Conservation (phyloP, 2,888 invertebrate genomes). For the Sericinus montela region DNA sequence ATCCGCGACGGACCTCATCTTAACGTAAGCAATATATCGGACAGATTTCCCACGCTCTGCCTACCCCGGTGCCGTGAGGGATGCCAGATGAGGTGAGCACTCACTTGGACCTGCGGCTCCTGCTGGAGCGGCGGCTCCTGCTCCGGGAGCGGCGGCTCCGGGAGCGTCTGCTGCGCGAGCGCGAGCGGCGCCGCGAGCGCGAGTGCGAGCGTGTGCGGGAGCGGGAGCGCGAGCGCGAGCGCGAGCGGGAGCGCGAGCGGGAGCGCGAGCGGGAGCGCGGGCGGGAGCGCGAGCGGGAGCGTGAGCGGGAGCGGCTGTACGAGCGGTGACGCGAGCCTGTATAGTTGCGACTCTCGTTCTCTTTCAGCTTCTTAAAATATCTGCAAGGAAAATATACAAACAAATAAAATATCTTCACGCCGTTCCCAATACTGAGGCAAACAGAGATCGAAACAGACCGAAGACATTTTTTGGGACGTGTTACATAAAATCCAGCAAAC, state of each 20-base stretch:
- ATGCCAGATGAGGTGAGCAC: background rate
- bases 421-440: too few relatives aligned
- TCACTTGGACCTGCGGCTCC: conserved; percentile 25
- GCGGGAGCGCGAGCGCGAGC: conserved; percentile 17
- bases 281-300: conserved; percentile 24
- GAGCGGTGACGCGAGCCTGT: conserved; percentile 54
- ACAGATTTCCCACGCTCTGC: too few relatives aligned
- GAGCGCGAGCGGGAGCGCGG: too few relatives aligned
- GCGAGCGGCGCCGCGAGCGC: conserved; percentile 33
- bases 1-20: too few relatives aligned
- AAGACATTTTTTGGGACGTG: too few relatives aligned
- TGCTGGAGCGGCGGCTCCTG: conserved; percentile 38
- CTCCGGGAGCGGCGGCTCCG: conserved; percentile 40
- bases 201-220: conserved; percentile 28
- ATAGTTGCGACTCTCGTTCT: conserved; percentile 72
- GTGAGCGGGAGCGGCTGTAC: conserved; percentile 36
- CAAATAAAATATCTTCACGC: too few relatives aligned
- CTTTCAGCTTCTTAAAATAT: conserved; percentile 81
- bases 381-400: too few relatives aligned
- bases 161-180: conserved; percentile 37
- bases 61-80: too few relatives aligned
- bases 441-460: too few relatives aligned
- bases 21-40: too few relatives aligned
- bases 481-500: too few relatives aligned
- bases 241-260: conserved; percentile 32